Conservation (phyloP, 2,113 vertebrate species). For the Microtus oregoni region DNA sequence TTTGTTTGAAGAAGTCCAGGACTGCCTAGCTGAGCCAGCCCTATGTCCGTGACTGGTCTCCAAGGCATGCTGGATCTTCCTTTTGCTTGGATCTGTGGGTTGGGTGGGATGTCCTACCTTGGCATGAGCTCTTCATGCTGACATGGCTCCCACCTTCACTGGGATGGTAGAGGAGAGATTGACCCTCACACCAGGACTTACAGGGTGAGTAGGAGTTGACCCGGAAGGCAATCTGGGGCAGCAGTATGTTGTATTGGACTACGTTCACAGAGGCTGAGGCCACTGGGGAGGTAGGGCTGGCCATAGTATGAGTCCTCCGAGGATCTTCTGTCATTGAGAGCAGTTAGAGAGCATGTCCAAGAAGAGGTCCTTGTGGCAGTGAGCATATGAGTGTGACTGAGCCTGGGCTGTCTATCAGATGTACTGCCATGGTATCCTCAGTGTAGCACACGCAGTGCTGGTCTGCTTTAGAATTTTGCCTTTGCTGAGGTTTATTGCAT, state of each 20-base stretch:
- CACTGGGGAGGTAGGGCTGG: background rate
- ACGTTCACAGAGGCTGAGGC: background rate
- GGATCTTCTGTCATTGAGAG: background rate
- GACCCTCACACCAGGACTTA: background rate
- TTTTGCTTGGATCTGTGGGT: background rate
- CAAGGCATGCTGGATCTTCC: background rate
- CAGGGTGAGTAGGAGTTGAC: background rate
- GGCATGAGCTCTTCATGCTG: background rate
- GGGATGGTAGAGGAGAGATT: background rate
- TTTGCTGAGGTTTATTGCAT: background rate
- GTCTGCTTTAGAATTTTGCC: background rate
- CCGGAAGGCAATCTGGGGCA: background rate
- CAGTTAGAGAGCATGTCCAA: background rate
- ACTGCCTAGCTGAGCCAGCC: background rate
- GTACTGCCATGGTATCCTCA: background rate
- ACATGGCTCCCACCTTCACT: background rate
- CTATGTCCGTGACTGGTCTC: background rate
- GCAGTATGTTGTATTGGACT: accelerated
- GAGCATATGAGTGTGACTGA: accelerated
- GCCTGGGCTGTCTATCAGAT: background rate
- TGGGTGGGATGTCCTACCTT: background rate
- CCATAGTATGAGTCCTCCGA: background rate
- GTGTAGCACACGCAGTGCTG: background rate
- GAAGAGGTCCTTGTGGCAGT: background rate
- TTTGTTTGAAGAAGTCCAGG: background rate